A percentile compares a stretch with the other conserved stretches of the same genome.
Conservation (phyloP, 2,797 vertebrate species). For the Saxicola maurus region DNA sequence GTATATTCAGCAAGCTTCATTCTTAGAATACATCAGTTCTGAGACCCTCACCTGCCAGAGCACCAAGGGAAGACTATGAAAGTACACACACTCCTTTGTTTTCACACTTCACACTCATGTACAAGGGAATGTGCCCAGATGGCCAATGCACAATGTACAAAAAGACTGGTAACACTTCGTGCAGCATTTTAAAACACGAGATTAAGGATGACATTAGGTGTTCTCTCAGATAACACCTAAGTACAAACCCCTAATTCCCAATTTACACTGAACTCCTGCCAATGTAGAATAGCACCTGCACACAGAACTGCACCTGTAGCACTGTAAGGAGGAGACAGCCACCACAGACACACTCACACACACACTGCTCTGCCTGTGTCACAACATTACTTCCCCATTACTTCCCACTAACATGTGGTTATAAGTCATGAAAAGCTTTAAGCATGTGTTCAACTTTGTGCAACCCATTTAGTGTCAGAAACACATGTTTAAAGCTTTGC, state of each 20-base stretch:
- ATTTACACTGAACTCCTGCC: background rate
- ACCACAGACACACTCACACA: background rate
- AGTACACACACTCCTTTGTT: background rate
- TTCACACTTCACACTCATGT: background rate
- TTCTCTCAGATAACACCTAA: background rate
- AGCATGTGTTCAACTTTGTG: background rate
- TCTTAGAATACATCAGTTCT: background rate
- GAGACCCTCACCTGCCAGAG: background rate
- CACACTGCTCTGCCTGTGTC: background rate
- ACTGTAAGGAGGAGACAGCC: background rate
- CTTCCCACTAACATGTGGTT: background rate
- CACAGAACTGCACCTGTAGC: rapidly evolving
- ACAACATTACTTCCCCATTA: background rate
- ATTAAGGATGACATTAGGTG: rapidly evolving
- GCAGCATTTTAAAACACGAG: background rate
- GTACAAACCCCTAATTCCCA: background rate
- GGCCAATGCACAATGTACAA: background rate
- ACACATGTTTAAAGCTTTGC: background rate
- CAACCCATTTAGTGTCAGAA: background rate
- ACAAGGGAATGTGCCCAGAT: rapidly evolving
- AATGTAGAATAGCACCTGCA: background rate
- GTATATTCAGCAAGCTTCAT: background rate
- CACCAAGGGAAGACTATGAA: background rate
- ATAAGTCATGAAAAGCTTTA: background rate
- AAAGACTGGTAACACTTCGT: rapidly evolving